Base-by-base conservation (phyloP, 92 coral and sea anemone genomes). In the Epizoanthus scotinus region DNA sequence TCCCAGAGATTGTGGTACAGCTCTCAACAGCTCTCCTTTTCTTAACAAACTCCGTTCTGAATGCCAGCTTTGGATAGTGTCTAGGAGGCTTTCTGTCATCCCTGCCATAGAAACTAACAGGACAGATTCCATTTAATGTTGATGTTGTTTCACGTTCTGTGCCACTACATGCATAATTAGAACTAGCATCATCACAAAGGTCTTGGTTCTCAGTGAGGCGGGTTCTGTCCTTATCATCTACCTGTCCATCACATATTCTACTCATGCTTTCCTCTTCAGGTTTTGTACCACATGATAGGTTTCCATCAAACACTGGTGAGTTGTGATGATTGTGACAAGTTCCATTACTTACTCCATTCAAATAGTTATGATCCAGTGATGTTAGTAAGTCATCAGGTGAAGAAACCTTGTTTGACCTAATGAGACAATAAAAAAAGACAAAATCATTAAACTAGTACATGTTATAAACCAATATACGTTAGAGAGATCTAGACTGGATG, bases 71-170 rank as follows among this genome's bases (percentile, higher is more conserved):
- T 20, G 36, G 50, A 38, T 21, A 59, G 55, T 58, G 50, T 5
- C 27, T 53, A 17, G 18, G 81, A 1, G 57, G 81, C 21, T 60
- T 59, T 17, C 14, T 58, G 19, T 24, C 61, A 12, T 59, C 67
- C 67, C 81, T 54, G 59, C 81, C 53, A 38, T 75, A 75, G 44
- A 75, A 75, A 19, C 81, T 58, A n/a, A 38, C 68, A 21, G 81
- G 81, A 55, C 38, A 14, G 38, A 75, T 57, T 8, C 81, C 81
- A 59, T 34, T 75, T 38, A 28, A 15, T 2, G 28, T 29, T 3
- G 81, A 38, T 9, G 40, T 57, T 34, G 67, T 59, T 59, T 34
- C 81, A 21, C 9, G 22, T 47, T 47, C 52, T 47, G 52, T 10
- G 14, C 15, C 14, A 47, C 12, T 47, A 34, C 40, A 34, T 34